A percentile compares a stretch with the other conserved stretches of the same genome.
Conservation (phyloP, 2,888 invertebrate genomes). For the Drosophila silvestris region DNA sequence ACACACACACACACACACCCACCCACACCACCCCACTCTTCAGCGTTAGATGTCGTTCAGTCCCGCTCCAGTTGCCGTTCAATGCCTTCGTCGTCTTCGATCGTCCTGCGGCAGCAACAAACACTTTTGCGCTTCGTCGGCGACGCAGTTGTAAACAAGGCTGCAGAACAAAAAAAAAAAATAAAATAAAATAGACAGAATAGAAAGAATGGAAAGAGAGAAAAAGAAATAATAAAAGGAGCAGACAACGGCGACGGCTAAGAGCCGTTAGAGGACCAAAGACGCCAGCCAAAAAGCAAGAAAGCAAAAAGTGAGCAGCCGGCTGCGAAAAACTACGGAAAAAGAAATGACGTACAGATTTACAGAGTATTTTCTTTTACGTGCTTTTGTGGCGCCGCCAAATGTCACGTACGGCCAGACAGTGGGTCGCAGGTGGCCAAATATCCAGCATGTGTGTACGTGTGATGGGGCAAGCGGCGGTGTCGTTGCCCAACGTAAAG, state of each 20-base stretch:
- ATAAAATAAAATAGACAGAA: not conserved
- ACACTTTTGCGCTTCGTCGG: constrained; percentile 77
- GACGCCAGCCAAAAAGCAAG: constrained; percentile 40
- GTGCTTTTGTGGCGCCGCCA: constrained; percentile 75
- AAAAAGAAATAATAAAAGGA: constrained; percentile 8
- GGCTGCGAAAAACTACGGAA: constrained; percentile 33
- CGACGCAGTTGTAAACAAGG: constrained; percentile 76
- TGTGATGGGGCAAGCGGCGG: constrained; percentile 25
- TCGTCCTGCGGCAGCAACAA: constrained; percentile 75
- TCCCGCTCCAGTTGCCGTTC: constrained; percentile 12
- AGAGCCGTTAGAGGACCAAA: constrained; percentile 31
- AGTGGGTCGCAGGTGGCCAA: constrained; percentile 37
- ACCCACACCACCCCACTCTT: not conserved
- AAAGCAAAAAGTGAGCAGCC: constrained; percentile 28
- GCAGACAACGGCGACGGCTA: constrained; percentile 14
- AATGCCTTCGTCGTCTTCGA: constrained; percentile 33
- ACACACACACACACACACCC: not conserved
- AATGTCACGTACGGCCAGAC: constrained; percentile 78
- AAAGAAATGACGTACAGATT: constrained; percentile 70
- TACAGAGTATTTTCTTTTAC: constrained; percentile 75
- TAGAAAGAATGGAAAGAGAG: constrained; percentile 4
- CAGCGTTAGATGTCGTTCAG: not conserved
- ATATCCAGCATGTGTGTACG: not conserved
- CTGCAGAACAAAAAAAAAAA: constrained; percentile 29
- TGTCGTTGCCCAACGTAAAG: constrained; percentile 10